phyloP scores from a whole-genome alignment of 2,888 invertebrate genomes.

The Drosophila falleni region DNA sequence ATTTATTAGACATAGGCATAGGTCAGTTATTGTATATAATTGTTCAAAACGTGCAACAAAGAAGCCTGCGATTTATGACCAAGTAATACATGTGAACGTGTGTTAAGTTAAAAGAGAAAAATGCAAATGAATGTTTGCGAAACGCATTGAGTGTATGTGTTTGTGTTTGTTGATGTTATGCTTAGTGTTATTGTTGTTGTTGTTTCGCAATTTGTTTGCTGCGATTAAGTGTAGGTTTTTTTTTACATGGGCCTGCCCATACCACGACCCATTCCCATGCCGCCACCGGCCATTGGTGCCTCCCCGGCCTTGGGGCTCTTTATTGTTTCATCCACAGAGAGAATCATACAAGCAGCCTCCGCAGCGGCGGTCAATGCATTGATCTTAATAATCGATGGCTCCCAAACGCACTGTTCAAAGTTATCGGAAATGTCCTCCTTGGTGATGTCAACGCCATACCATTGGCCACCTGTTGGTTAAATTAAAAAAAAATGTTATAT shows the following conservation, averaged over 20 bases:
- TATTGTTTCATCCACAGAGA: slow-evolving; percentile 99
- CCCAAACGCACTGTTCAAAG: slow-evolving; percentile 97
- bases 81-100: slow-evolving; percentile 63
- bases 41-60: slow-evolving; percentile 52
- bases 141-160: slow-evolving; percentile 41
- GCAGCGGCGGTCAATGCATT: slow-evolving; percentile 98
- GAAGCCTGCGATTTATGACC: slow-evolving; percentile 52
- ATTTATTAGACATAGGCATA: slow-evolving; percentile 59
- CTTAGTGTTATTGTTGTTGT: slow-evolving; percentile 33
- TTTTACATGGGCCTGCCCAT: slow-evolving; percentile 91
- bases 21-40: slow-evolving; percentile 61
- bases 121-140: slow-evolving; percentile 60
- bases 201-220: slow-evolving; percentile 26
- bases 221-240: slow-evolving; percentile 31
- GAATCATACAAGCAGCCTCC: slow-evolving; percentile 97
- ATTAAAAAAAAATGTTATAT: slow-evolving; percentile 8
- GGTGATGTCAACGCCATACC: slow-evolving; percentile 98
- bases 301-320: slow-evolving; percentile 92
- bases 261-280: slow-evolving; percentile 88
- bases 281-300: slow-evolving; percentile 85
- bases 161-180: slow-evolving; percentile 39
- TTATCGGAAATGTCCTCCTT: slow-evolving; percentile 98
- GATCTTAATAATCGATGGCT: slow-evolving; percentile 97
- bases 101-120: slow-evolving; percentile 63
- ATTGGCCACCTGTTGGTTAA: slow-evolving; percentile 88